These are phyloP conservation scores for Bhutanitis thaidina DNA, from an alignment of 2,888 invertebrate species.

Conservation along the genomic window DNA sequence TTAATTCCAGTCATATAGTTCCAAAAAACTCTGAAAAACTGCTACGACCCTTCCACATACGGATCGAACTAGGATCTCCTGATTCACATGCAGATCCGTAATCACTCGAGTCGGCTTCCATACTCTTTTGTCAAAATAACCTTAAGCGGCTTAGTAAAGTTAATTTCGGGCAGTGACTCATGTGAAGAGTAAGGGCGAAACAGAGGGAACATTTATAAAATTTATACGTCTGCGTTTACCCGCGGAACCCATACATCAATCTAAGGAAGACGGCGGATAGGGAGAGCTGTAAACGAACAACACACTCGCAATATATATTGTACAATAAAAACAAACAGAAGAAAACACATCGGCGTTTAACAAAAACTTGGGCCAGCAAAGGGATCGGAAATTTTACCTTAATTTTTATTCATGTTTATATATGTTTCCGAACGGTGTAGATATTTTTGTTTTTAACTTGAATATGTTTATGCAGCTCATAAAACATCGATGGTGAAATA, in stretches of 20 bases:
- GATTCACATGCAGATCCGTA: no score
- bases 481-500: no score
- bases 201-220: slow-evolving; percentile 59
- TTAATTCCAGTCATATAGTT: no score
- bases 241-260: slow-evolving; percentile 29
- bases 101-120: no score
- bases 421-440: no score
- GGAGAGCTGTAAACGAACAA: slow-evolving; percentile 4
- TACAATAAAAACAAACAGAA: slow-evolving; percentile 6
- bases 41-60: no score
- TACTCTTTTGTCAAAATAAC: neutral
- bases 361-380: neutral
- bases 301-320: slow-evolving; percentile 9
- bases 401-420: neutral
- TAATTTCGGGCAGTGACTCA: slow-evolving; percentile 58
- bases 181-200: slow-evolving; percentile 35
- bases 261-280: slow-evolving; percentile 20
- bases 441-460: no score
- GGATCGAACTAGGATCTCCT: no score
- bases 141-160: slow-evolving; percentile 41
- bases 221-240: slow-evolving; percentile 44
- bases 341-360: slow-evolving; percentile 8
- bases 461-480: no score
- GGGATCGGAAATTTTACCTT: neutral
- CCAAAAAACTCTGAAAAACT: no score